These are phyloP conservation scores for Drymodes brunneopygia DNA, from an alignment of 2,113 vertebrate genomes.

Conservation along the genomic window DNA sequence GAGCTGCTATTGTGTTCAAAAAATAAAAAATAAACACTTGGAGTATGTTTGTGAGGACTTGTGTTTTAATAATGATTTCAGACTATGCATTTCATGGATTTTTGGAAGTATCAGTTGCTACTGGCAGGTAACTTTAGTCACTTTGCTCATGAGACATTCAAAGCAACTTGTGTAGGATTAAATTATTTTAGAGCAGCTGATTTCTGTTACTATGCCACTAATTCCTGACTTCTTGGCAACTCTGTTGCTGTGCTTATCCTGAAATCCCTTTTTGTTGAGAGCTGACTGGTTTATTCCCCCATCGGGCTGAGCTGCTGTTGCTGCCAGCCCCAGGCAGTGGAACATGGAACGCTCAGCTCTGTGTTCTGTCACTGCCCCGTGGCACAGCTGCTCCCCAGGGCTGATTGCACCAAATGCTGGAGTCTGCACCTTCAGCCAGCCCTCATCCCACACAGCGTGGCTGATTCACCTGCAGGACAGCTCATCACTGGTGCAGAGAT, in stretches of 20 bases:
- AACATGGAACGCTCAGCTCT: neutral
- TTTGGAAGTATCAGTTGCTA: neutral
- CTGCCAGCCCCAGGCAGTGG: neutral
- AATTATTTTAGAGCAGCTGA: neutral
- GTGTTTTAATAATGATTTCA: neutral
- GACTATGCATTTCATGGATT: neutral
- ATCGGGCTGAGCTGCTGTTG: neutral
- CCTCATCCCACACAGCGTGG: rapidly evolving
- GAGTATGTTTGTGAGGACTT: rapidly evolving
- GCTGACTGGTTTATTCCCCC: neutral
- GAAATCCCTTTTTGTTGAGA: neutral
- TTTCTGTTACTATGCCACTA: neutral
- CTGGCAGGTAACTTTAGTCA: neutral
- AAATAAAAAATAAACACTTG: neutral
- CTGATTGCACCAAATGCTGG: rapidly evolving
- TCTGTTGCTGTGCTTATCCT: neutral
- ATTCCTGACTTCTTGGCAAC: neutral
- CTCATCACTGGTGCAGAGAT: rapidly evolving
- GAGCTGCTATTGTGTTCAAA: neutral
- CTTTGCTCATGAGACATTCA: neutral
- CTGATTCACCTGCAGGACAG: neutral
- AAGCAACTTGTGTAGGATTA: neutral
- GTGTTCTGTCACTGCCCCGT: neutral
- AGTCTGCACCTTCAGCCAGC: neutral
- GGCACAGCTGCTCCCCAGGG: neutral